These are phyloP conservation scores for Dendronephthya gigantea DNA, from an alignment of 64 coral and sea anemone genomes.

Conservation along the genomic window DNA sequence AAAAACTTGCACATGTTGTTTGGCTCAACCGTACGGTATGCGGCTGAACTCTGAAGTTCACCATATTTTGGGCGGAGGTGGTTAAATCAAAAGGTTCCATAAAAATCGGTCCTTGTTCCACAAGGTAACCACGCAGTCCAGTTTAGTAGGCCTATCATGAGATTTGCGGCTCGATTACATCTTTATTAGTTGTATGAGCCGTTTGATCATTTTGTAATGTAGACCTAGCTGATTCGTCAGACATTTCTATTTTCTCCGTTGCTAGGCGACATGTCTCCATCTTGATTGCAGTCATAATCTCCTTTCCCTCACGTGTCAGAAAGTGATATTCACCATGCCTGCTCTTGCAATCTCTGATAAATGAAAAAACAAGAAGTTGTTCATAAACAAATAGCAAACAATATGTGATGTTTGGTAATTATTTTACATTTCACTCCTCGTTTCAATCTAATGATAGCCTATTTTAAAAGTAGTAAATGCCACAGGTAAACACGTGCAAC, in stretches of 20 bases:
- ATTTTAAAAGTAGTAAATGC: too few relatives aligned
- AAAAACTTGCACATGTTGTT: too few relatives aligned
- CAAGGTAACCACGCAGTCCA: background rate
- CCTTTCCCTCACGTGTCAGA: background rate
- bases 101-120: background rate
- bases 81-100: background rate
- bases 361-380: background rate
- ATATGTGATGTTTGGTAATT: too few relatives aligned
- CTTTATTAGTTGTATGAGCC: background rate
- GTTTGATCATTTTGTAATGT: background rate
- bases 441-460: too few relatives aligned
- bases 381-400: conserved; percentile 4
- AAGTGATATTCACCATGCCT: conserved; percentile 11
- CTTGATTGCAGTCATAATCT: conserved; percentile 2
- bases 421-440: too few relatives aligned
- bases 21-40: too few relatives aligned
- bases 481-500: too few relatives aligned
- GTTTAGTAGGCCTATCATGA: background rate
- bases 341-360: background rate
- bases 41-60: too few relatives aligned
- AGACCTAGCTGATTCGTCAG: background rate
- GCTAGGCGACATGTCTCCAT: conserved; percentile 17
- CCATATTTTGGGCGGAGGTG: too few relatives aligned
- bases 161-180: background rate
- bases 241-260: background rate